Evolutionary conservation across 2,797 vertebrate species (phyloP).

Genomic region (Darevskia nairensis): DNA sequence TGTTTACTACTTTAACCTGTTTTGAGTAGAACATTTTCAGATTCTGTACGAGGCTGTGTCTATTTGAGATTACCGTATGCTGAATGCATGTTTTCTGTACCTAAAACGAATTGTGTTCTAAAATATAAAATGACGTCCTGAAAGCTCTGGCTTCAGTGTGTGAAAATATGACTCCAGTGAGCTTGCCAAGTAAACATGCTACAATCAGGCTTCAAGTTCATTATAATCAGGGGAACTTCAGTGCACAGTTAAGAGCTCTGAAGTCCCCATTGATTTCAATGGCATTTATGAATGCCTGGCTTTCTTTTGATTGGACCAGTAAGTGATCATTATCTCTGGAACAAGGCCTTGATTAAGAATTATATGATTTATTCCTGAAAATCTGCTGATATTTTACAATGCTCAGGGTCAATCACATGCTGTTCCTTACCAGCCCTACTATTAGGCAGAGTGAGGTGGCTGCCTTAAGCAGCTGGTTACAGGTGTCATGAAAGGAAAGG

Average conservation of each 20-base stretch:
- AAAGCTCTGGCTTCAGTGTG: conserved; percentile 36
- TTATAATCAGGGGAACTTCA: conserved; percentile 7
- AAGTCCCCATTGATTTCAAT: conserved; percentile 19
- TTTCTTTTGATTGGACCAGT: background rate
- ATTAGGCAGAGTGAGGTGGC: too few relatives aligned
- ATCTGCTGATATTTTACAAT: background rate
- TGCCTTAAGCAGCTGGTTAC: too few relatives aligned
- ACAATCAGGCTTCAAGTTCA: background rate
- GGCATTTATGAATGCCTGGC: background rate
- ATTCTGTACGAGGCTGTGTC: conserved; percentile 54
- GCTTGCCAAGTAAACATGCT: too few relatives aligned
- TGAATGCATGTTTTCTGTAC: conserved; percentile 33
- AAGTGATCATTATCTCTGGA: background rate
- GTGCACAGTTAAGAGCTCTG: background rate
- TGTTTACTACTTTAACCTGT: conserved; percentile 64
- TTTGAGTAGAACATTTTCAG: conserved; percentile 58
- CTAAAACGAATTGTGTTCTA: conserved; percentile 46
- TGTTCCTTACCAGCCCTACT: too few relatives aligned
- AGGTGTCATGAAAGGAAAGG: too few relatives aligned
- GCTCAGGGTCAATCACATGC: background rate
- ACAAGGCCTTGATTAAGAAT: background rate
- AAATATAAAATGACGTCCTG: conserved; percentile 52
- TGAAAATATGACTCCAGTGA: background rate
- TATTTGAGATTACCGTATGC: conserved; percentile 35
- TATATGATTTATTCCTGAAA: conserved; percentile 25